Percentiles rank a stretch among this genome's conserved stretches.
These are phyloP conservation scores for Triplophysa yarkandensis DNA, from an alignment of 2,797 vertebrate species.

Conservation along the genomic window DNA sequence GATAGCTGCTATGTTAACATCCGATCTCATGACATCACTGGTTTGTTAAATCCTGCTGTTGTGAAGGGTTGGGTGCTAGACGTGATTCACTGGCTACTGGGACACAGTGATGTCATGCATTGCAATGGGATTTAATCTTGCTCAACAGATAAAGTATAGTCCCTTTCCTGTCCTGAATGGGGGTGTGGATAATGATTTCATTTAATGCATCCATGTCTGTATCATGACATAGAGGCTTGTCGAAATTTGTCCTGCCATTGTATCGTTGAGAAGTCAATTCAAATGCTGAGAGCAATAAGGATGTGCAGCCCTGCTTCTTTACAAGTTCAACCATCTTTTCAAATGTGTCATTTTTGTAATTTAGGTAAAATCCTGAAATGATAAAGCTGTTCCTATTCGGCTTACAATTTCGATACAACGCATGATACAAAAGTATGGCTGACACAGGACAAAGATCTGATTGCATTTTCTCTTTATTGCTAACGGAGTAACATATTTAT, in stretches of 20 bases:
- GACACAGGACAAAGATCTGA: too few species aligned
- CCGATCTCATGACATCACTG: constrained; percentile 36
- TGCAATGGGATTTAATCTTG: constrained; percentile 16
- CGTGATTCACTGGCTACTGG: constrained; percentile 18
- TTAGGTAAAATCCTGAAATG: too few species aligned
- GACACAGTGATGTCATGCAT: constrained; percentile 7
- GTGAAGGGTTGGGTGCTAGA: constrained; percentile 4
- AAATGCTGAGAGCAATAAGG: too few species aligned
- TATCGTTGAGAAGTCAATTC: background rate
- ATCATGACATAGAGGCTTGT: constrained; percentile 17
- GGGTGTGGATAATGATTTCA: constrained; percentile 20
- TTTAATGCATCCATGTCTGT: background rate
- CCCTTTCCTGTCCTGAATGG: background rate
- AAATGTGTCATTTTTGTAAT: too few species aligned
- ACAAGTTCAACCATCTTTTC: too few species aligned
- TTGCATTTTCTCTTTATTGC: too few species aligned
- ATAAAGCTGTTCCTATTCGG: too few species aligned
- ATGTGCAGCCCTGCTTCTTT: too few species aligned
- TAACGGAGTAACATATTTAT: too few species aligned
- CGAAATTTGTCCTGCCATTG: constrained; percentile 3
- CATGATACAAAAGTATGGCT: too few species aligned
- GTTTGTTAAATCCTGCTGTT: constrained; percentile 16
- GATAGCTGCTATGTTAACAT: constrained; percentile 28
- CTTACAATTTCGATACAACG: too few species aligned
- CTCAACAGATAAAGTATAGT: constrained; percentile 1